Conservation (phyloP, 2,888 invertebrate species). For the Meloe dianella region DNA sequence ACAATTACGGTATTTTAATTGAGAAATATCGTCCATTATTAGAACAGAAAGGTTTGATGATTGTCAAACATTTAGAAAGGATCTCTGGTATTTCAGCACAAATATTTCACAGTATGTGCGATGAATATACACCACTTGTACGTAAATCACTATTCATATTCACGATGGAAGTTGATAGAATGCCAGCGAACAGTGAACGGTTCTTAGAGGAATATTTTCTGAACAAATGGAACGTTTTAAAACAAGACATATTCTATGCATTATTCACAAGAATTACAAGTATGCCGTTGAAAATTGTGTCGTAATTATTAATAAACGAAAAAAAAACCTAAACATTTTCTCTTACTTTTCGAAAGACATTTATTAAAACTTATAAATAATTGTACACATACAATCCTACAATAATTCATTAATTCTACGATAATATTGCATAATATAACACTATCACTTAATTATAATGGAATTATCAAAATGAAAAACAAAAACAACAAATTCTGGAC, state of each 20-base stretch:
- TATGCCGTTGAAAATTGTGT: constrained; percentile 38
- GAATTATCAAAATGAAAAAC: constrained; percentile 40
- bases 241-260: constrained; percentile 58
- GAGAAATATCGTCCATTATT: constrained; percentile 43
- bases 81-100: constrained; percentile 56
- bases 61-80: constrained; percentile 54
- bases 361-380: constrained; percentile 48
- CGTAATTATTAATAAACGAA: neutral
- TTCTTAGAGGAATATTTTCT: constrained; percentile 54
- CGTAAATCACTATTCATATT: constrained; percentile 58
- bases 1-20: constrained; percentile 52
- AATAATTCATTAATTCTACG: constrained; percentile 33
- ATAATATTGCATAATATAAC: constrained; percentile 33
- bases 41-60: constrained; percentile 48
- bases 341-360: constrained; percentile 35
- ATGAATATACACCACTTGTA: constrained; percentile 61
- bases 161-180: constrained; percentile 53
- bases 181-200: constrained; percentile 37
- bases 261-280: constrained; percentile 61
- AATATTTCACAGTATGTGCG: constrained; percentile 66
- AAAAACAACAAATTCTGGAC: constrained; percentile 38
- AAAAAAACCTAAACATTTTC: neutral
- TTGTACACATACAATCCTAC: constrained; percentile 35
- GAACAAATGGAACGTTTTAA: constrained; percentile 54
- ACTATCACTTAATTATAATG: constrained; percentile 36